phyloP scores from a whole-genome alignment of 2,797 vertebrate genomes.

The Melanotaenia parkinsoni region DNA sequence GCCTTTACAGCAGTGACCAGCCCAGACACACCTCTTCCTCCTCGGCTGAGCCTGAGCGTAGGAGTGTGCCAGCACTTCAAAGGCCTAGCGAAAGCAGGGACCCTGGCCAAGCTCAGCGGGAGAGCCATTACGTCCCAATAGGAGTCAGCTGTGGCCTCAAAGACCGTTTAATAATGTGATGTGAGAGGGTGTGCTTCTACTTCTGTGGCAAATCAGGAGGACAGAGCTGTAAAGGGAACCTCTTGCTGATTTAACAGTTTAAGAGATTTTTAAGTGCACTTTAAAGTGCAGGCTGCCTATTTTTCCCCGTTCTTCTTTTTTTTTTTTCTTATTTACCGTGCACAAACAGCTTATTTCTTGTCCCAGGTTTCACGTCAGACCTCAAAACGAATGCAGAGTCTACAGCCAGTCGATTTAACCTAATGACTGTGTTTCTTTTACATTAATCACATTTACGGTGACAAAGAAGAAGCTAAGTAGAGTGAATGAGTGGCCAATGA shows the following conservation, averaged over 20 bases:
- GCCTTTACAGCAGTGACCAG: constrained; percentile 36
- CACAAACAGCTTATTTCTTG: constrained; percentile 3
- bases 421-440: constrained; percentile 1
- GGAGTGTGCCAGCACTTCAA: constrained; percentile 67
- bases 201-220: constrained; percentile 48
- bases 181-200: constrained; percentile 58
- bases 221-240: constrained; percentile 62
- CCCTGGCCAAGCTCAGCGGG: constrained; percentile 60
- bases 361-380: neutral
- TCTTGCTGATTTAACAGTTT: constrained; percentile 64
- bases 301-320: neutral
- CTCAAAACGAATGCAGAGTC: neutral
- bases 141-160: constrained; percentile 75
- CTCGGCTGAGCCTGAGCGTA: constrained; percentile 19
- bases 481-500: constrained; percentile 35
- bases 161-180: constrained; percentile 70
- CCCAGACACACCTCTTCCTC: constrained; percentile 57
- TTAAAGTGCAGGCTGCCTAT: constrained; percentile 14
- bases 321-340: constrained; percentile 12
- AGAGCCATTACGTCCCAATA: constrained; percentile 70
- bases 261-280: constrained; percentile 57
- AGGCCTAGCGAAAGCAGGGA: constrained; percentile 57
- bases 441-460: neutral
- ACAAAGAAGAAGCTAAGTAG: neutral
- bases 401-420: neutral